phyloP scores from a whole-genome alignment of 2,888 invertebrate species.

The Tetanocera ferruginea region DNA sequence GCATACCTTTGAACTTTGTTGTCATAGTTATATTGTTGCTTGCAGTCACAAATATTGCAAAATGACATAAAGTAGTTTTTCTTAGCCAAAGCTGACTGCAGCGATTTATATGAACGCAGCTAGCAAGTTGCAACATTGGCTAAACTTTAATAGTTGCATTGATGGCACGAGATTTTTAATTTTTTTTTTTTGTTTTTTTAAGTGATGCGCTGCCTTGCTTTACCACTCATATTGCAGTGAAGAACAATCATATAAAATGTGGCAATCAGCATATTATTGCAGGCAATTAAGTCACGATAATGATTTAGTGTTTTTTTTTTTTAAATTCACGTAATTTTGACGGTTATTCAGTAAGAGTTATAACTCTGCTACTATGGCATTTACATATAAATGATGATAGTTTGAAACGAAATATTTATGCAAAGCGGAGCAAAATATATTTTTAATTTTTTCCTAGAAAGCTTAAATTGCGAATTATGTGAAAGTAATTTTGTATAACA shows the following conservation, averaged over 20 bases:
- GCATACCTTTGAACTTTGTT: conserved; percentile 21
- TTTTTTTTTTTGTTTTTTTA: not conserved
- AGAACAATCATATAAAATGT: conserved; percentile 20
- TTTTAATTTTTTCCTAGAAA: too few relatives aligned
- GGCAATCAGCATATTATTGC: conserved; percentile 26
- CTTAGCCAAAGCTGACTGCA: not conserved
- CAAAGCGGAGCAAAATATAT: too few relatives aligned
- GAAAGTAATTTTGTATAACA: too few relatives aligned
- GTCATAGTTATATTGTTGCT: not conserved
- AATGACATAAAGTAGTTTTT: conserved; percentile 16
- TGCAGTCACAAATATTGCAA: not conserved
- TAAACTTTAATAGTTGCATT: not conserved
- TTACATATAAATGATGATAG: too few relatives aligned
- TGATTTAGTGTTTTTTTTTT: not conserved
- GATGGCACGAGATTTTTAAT: not conserved
- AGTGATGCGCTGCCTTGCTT: not conserved
- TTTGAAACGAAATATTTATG: too few relatives aligned
- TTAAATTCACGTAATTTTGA: not conserved
- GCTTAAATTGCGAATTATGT: too few relatives aligned
- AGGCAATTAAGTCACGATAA: conserved; percentile 30
- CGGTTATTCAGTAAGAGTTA: not conserved
- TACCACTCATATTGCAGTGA: not conserved
- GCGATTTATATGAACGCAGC: not conserved
- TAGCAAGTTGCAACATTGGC: not conserved
- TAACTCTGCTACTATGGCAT: too few relatives aligned